Evolutionary conservation across 2,113 vertebrate species (phyloP).

Genomic region (Tamias sibiricus): DNA sequence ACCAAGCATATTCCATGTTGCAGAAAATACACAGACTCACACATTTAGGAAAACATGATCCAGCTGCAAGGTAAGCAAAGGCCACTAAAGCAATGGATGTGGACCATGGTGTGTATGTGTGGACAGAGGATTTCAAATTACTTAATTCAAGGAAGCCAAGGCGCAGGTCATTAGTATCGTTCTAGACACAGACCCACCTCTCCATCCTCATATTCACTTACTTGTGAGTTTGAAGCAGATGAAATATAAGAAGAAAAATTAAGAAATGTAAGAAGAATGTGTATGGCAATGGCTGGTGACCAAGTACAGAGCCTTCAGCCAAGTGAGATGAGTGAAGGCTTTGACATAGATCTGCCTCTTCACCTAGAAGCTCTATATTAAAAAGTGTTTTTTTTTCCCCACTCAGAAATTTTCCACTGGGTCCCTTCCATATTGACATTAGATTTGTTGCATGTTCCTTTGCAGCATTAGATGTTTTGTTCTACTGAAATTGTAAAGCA

Average conservation of each 20-base stretch:
- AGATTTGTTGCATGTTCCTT: not conserved
- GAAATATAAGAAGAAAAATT: not conserved
- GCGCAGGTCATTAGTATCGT: not conserved
- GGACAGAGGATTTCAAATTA: not conserved
- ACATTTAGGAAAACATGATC: not conserved
- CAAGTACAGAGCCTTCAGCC: not conserved
- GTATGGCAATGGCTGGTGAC: not conserved
- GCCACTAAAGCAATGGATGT: not conserved
- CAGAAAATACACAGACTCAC: not conserved
- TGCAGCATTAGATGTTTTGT: not conserved
- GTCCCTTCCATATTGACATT: not conserved
- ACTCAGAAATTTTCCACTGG: not conserved
- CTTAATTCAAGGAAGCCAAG: not conserved
- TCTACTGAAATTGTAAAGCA: not conserved
- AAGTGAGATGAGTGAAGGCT: not conserved
- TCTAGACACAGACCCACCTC: not conserved
- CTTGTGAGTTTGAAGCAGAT: not conserved
- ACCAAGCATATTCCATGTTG: not conserved
- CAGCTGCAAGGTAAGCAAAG: not conserved
- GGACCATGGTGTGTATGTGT: not conserved
- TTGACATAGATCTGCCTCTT: not conserved
- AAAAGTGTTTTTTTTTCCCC: not conserved
- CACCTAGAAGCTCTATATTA: not conserved
- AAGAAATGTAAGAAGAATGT: not conserved
- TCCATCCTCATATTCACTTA: not conserved